Conservation (phyloP, 2,797 vertebrate genomes). For the Salmo trutta region DNA sequence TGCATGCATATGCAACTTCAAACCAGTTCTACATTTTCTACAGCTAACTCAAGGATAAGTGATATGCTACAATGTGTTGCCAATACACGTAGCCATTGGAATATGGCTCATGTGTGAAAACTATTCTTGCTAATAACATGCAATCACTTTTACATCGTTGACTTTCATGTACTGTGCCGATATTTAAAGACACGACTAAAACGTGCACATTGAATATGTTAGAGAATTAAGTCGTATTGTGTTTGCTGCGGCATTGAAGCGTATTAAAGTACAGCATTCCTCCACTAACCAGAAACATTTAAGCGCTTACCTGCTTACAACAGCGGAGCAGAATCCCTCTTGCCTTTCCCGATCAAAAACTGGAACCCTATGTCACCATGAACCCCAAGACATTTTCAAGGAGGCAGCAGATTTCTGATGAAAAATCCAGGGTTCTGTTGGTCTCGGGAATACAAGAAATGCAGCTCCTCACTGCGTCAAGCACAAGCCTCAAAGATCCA, state of each 20-base stretch:
- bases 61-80: constrained; percentile 8
- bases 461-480: constrained; percentile 79
- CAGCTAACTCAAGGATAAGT: constrained; percentile 1
- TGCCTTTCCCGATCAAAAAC: constrained; percentile 61
- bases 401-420: constrained; percentile 46
- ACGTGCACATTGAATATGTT: constrained; percentile 24
- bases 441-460: constrained; percentile 58
- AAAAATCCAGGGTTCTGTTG: constrained; percentile 70
- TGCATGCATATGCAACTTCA: constrained; percentile 1
- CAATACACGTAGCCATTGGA: background rate
- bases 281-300: constrained; percentile 35
- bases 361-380: constrained; percentile 62
- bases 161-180: background rate
- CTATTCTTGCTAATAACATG: background rate
- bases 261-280: constrained; percentile 27
- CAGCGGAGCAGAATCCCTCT: constrained; percentile 53
- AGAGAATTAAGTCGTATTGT: constrained; percentile 8
- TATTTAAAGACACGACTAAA: background rate
- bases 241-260: constrained; percentile 17
- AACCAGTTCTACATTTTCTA: background rate
- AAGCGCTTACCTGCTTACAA: constrained; percentile 70
- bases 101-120: constrained; percentile 1
- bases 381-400: constrained; percentile 61
- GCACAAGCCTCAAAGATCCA: constrained; percentile 78
- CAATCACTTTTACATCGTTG: background rate